Evolutionary conservation across 2,113 vertebrate species (phyloP), one percentile per base, ranked within the genome.

Genomic region (Pollimyrus isidori): DNA sequence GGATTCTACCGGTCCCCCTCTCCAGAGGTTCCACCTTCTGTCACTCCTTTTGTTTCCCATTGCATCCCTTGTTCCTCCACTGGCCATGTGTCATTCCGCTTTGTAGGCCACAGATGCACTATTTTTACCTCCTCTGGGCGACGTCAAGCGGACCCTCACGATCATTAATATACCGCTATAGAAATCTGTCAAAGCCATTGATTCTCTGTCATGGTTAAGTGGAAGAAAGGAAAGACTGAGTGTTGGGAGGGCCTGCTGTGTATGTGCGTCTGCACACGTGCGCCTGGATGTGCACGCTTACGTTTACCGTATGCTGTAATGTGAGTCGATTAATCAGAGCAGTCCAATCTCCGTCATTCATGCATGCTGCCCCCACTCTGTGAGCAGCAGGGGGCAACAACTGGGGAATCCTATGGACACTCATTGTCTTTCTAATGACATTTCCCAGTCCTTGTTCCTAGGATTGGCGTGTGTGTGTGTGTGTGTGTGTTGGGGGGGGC

Each of bases 351-450:
- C 42, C 9, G 7, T 46, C 45, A 23, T 84, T 48, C 45, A 21
- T 84, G 21, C 39, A 84, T 48, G 7, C 19, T 50, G 4, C 13
- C 85, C 49, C 85, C 46, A 52, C 53, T 86, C 85, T 87, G 50
- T 26, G 26, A 87, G 42, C 86, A 58, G 35, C 86, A 87, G 35
- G 53, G 35, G 86, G 35, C 13, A 39, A 87, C 30, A 56, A 26
- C 26, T 87, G 17, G 7, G 53, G 86, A 30, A 46, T 15, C 62
- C 9, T 73, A n/a, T 49, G 50, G 76, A 52, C 15, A n/a, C 7
- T 30, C 73, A 45, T 89, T 89, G 88, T 85, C 88, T 85, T 84
- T 46, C 82, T 84, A 62, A 85, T 89, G 50, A 89, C 23, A 49
- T 17, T 53, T 39, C 53, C 50, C 88, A 23, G 35, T 39, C 19